Evolutionary conservation across 2,113 vertebrate genomes (phyloP).

Genomic region (Rostratula benghalensis): DNA sequence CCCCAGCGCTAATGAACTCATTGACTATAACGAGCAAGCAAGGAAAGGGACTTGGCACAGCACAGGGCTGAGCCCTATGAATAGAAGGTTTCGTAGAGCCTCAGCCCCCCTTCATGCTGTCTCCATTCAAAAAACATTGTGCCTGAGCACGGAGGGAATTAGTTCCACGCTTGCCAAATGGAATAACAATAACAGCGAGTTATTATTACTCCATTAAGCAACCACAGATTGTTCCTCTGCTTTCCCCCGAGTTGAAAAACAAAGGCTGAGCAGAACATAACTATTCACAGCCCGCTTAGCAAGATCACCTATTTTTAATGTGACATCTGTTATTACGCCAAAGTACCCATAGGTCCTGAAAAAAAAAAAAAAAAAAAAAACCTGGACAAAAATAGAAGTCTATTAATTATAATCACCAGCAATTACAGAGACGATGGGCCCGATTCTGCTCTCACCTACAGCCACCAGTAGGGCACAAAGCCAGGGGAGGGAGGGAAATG

Average conservation of each 20-base stretch:
- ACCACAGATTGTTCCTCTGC: neutral
- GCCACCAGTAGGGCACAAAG: neutral
- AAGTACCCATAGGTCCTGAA: neutral
- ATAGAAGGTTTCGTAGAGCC: neutral
- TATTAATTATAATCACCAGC: neutral
- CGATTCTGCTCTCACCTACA: neutral
- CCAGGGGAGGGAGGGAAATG: neutral
- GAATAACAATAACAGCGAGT: neutral
- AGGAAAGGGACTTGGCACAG: neutral
- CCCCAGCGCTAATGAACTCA: neutral
- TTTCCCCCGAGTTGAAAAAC: neutral
- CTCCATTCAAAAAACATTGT: neutral
- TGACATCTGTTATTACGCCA: neutral
- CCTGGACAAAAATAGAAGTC: neutral
- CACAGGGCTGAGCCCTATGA: neutral
- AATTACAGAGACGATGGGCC: neutral
- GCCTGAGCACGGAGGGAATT: neutral
- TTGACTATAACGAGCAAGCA: neutral
- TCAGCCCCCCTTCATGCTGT: neutral
- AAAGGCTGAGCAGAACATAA: neutral
- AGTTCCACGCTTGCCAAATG: neutral
- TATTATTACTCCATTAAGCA: neutral
- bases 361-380: neutral
- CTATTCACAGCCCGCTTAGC: neutral
- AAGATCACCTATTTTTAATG: slow-evolving; percentile 1